Percentiles rank a stretch among this genome's conserved stretches.
phyloP scores from a whole-genome alignment of 2,797 vertebrate genomes.

The Enteromius argenteus region DNA sequence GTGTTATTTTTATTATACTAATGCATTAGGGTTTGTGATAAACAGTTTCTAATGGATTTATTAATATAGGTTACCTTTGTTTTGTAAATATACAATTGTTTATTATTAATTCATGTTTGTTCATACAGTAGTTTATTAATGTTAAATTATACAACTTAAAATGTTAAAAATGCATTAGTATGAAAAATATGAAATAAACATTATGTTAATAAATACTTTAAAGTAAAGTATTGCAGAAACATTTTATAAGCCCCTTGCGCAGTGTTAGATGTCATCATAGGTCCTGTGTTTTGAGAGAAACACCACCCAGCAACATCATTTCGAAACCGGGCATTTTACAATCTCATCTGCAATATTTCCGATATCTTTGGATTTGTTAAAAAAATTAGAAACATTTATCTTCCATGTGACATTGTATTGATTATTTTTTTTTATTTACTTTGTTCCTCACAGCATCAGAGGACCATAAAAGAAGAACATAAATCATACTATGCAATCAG shows the following conservation, averaged over 20 bases:
- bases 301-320: background rate
- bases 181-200: background rate
- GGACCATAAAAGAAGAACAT: slow-evolving; percentile 87
- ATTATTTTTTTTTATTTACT: background rate
- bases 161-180: background rate
- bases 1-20: background rate
- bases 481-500: slow-evolving; percentile 94
- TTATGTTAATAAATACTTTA: background rate
- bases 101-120: background rate
- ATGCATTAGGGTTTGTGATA: background rate
- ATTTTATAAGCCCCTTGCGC: background rate
- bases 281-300: background rate
- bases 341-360: background rate
- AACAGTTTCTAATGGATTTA: background rate
- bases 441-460: slow-evolving; percentile 82
- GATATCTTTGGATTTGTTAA: background rate
- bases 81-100: background rate
- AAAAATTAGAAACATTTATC: background rate
- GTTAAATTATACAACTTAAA: background rate
- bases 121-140: background rate
- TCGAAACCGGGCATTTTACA: background rate
- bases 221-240: background rate
- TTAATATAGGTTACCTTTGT: background rate
- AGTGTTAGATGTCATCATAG: slow-evolving; percentile 14
- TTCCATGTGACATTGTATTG: background rate